phyloP scores from a whole-genome alignment of 2,888 invertebrate species.

The Nesidiocoris tenuis region DNA sequence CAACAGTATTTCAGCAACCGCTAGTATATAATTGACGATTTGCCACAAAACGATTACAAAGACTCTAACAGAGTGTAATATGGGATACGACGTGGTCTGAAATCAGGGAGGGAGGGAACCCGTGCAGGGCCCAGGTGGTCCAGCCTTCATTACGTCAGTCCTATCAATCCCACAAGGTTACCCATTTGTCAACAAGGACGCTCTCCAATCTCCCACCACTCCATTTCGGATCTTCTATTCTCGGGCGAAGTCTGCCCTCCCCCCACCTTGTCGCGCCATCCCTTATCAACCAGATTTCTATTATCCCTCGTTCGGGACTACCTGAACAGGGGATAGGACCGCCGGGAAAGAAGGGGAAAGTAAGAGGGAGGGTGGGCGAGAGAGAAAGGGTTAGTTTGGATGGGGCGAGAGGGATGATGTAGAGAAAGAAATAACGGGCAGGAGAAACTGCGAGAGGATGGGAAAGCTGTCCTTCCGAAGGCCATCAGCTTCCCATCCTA shows the following conservation, averaged over 20 bases:
- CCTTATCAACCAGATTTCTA: not conserved
- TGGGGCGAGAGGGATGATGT: too few relatives aligned
- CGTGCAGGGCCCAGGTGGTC: conserved; percentile 29
- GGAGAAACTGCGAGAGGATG: too few relatives aligned
- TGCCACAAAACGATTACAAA: too few relatives aligned
- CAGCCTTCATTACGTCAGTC: conserved; percentile 34
- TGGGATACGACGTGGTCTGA: too few relatives aligned
- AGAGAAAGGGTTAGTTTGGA: too few relatives aligned
- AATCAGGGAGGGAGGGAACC: not conserved
- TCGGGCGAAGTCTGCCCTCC: not conserved
- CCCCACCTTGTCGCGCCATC: not conserved
- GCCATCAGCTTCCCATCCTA: not conserved
- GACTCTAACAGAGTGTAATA: too few relatives aligned
- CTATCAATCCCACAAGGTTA: conserved; percentile 39
- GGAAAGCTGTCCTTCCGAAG: not conserved
- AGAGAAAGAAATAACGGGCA: too few relatives aligned
- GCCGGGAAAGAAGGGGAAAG: not conserved
- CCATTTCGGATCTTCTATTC: not conserved
- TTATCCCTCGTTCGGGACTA: not conserved
- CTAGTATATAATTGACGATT: too few relatives aligned
- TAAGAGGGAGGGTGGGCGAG: too few relatives aligned
- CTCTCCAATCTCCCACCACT: conserved; percentile 14
- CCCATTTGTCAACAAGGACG: conserved; percentile 39
- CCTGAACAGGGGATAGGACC: not conserved
- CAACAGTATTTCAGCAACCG: too few relatives aligned